Conservation (phyloP, 1,140 invertebrate genomes). For the Phymorhynchus buccinoides region DNA sequence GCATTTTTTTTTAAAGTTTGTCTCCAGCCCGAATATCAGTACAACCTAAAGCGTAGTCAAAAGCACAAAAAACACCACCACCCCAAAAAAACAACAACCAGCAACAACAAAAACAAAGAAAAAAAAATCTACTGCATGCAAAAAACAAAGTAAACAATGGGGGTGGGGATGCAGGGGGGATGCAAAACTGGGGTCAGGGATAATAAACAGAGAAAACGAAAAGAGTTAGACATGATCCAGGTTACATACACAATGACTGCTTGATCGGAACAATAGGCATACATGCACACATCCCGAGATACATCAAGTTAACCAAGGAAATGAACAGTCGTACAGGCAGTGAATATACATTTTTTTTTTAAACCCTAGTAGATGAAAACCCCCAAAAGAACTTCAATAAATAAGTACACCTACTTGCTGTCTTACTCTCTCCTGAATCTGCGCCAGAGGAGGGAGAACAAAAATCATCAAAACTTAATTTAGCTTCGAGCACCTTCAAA, state of each 20-base stretch:
- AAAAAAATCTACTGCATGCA: background rate
- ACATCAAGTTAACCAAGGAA: background rate
- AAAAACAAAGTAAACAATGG: background rate
- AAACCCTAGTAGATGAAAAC: background rate
- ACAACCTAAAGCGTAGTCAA: no score
- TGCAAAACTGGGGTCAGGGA: background rate
- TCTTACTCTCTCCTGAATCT: conserved; percentile 11
- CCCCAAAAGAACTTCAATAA: background rate
- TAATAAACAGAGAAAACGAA: no score
- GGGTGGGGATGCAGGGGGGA: background rate
- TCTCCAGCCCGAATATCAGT: no score
- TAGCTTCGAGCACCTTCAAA: no score
- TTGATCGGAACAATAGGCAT: background rate
- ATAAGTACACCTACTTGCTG: background rate
- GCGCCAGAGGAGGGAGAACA: background rate
- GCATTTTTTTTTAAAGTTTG: no score
- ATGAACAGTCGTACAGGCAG: background rate
- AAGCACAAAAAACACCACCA: no score
- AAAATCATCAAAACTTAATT: conserved; percentile 4
- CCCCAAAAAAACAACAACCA: no score
- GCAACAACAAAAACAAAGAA: no score
- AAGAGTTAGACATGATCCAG: no score
- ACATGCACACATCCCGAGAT: background rate
- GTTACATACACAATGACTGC: no score
- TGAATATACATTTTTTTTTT: background rate